Conservation (phyloP, 2,888 invertebrate genomes). For the Amiota communis region DNA sequence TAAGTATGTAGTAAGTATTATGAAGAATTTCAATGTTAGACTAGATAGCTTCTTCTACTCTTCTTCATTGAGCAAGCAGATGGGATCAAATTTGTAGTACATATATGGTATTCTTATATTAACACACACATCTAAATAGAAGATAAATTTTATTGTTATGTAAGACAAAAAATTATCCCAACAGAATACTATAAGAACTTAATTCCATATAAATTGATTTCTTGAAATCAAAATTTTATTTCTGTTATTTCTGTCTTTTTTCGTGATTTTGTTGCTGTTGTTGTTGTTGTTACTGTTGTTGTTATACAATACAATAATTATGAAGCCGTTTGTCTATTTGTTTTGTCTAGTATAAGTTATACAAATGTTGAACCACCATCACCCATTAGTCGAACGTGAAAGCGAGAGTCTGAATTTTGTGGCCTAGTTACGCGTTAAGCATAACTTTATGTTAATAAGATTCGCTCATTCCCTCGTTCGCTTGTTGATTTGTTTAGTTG, state of each 20-base stretch:
- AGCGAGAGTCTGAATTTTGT: slow-evolving; percentile 54
- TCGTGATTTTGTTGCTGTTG: too few relatives aligned
- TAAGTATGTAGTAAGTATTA: too few relatives aligned
- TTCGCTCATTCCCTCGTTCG: slow-evolving; percentile 15
- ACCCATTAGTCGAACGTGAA: slow-evolving; percentile 49
- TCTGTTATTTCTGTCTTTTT: background rate
- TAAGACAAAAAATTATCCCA: too few relatives aligned
- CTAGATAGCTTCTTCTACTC: too few relatives aligned
- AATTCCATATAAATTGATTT: too few relatives aligned
- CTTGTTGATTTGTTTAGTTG: background rate
- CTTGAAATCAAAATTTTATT: background rate
- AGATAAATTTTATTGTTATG: too few relatives aligned
- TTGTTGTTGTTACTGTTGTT: slow-evolving; percentile 11
- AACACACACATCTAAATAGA: too few relatives aligned
- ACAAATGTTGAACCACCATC: background rate
- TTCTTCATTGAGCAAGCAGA: too few relatives aligned
- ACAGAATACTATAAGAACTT: too few relatives aligned
- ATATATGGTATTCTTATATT: too few relatives aligned
- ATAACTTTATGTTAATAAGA: slow-evolving; percentile 54
- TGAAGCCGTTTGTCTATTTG: slow-evolving; percentile 50
- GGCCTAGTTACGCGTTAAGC: slow-evolving; percentile 65
- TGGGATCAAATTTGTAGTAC: too few relatives aligned
- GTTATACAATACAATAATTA: slow-evolving; percentile 6
- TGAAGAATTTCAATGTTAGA: too few relatives aligned
- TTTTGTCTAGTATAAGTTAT: background rate